Evolutionary conservation across 2,113 vertebrate species (phyloP).

Genomic region (Pygoscelis adeliae): DNA sequence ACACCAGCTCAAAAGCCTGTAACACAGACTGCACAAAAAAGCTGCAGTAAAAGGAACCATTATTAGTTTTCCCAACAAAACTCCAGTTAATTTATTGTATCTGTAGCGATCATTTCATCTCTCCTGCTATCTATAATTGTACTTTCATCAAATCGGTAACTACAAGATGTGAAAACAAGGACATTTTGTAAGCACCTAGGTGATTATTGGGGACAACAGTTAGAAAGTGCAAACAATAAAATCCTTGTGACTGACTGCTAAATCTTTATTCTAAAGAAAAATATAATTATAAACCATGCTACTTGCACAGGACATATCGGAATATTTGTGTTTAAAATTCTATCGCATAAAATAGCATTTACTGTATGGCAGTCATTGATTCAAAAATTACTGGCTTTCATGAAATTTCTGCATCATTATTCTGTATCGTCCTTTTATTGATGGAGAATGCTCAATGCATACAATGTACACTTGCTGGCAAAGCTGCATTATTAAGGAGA

Average conservation of each 20-base stretch:
- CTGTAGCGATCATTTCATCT: background rate
- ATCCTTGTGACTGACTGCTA: background rate
- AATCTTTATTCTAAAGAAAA: background rate
- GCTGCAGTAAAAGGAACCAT: background rate
- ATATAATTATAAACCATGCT: background rate
- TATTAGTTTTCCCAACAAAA: background rate
- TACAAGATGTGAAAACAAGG: background rate
- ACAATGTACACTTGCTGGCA: background rate
- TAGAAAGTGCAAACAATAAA: background rate
- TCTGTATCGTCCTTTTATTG: background rate
- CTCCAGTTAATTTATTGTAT: background rate
- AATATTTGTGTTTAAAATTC: background rate
- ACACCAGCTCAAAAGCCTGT: background rate
- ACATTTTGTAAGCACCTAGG: background rate
- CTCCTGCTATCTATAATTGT: background rate
- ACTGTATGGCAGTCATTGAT: background rate
- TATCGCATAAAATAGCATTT: background rate
- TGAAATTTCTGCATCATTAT: background rate
- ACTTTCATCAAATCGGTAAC: background rate
- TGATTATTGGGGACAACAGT: background rate
- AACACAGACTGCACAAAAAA: background rate
- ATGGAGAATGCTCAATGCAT: background rate
- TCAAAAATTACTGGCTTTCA: background rate
- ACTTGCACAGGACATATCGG: background rate
- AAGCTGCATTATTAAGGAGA: background rate